Evolutionary conservation across 2,113 vertebrate species (phyloP), one percentile per base, ranked within the genome.

Genomic region (Dolichotis patagonum): DNA sequence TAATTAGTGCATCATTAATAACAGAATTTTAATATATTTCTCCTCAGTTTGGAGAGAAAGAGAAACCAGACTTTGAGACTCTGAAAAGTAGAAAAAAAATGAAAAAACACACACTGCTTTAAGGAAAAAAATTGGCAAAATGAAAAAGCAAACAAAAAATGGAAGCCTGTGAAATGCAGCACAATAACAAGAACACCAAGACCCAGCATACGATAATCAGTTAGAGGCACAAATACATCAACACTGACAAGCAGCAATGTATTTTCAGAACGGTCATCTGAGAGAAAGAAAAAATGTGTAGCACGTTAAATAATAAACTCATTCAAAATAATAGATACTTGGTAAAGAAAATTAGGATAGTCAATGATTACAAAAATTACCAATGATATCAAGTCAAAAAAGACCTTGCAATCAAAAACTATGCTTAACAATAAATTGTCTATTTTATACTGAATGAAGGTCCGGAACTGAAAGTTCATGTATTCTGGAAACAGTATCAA

Each of bases 371-470:
- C 58, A 88, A 94, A 88, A 90, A 87, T 91, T 93, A 89, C 41
- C 88, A 98, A 94, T 83, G 54, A 95, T 30, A 96, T 93, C 77
- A 98, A 86, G 83, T 65, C 97, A 46, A 54, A 41, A 41, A 98
- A 98, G 97, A 98, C 96, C 96, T 96, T 98, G 98, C 98, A 98
- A 98, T 98, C 98, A 99, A 98, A 98, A 98, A 98, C 97, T 96
- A 97, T 98, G 97, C 98, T 98, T 98, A 98, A 98, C 98, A 98
- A 98, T 98, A 98, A 97, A 97, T 98, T 99, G 98, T 97, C 98
- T 99, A 98, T 98, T 99, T 99, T 98, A 99, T 97, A 96, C 96
- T 95, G 99, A 99, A 99, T 98, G 98, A 99, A 99, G 98, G 99
- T 95, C 97, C 97, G 90, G 91, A 99, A 99, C 98, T 98, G 93